Base-by-base conservation (phyloP, 2,113 vertebrate species). In the Triplophysa dalaica region DNA sequence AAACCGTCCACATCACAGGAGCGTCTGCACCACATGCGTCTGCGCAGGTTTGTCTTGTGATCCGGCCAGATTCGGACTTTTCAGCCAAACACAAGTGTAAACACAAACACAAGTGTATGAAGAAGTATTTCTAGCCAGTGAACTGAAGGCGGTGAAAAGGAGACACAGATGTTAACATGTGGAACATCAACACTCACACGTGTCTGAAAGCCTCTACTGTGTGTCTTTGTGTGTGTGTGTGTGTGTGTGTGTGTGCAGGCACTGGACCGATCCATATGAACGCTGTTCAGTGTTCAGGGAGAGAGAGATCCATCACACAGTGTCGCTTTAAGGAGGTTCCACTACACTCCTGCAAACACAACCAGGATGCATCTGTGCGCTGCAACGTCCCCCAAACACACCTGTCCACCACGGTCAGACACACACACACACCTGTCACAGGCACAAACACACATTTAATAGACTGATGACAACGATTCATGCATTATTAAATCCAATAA, bases 181-280 rank as follows among this genome's bases (percentile, higher is more conserved):
- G 33, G 33, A 38, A 38, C 33, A 7, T 38, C 33, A 38, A 38
- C 33, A 38, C 33, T 7, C 33, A 38, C 33, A 38, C 5, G 33
- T 5, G 33, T 33, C 33, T 33, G 33, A 33, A 33, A 33, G 33
- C 33, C 33, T 33, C 33, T 29, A 29, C 26, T 26, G 64, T 70
- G 33, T 70, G 50, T 77, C 70, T 86, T 52, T 21, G 24, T 84
- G 33, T 70, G 50, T 77, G 72, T 86, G 58, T 21, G 24, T 84
- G 66, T 80, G 33, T 76, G 26, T 77, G 21, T 77, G 52, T 38
- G 77, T 22, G 5, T 72, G 10, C 75, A 99, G 98, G 97, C 43
- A 90, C 96, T 12, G 98, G 97, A 8, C 96, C 92, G 75, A 96
- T 99, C 87, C 97, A 98, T 86, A 92, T 98, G 93, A 96, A 95